These are phyloP conservation scores for Todiramphus saurophagus DNA, from an alignment of 2,113 vertebrate genomes.

Conservation along the genomic window DNA sequence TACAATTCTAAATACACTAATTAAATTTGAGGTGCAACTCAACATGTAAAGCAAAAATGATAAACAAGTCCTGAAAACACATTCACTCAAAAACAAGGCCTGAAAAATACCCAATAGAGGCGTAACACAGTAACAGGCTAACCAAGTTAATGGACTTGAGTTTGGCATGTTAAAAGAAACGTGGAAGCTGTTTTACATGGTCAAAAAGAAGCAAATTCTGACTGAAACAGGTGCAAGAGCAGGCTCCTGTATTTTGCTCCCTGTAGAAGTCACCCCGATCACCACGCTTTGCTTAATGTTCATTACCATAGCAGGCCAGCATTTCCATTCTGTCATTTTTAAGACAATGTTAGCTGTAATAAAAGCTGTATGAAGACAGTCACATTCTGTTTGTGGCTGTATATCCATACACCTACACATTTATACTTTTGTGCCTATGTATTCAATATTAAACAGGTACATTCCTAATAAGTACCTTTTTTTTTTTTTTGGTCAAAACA, in stretches of 20 bases:
- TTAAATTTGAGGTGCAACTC: not conserved
- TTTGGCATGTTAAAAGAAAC: not conserved
- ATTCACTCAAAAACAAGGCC: not conserved
- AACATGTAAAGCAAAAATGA: not conserved
- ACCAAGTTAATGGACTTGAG: not conserved
- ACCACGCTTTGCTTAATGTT: not conserved
- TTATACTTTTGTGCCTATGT: not conserved
- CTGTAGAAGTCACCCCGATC: not conserved
- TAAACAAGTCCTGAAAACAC: not conserved
- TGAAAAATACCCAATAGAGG: not conserved
- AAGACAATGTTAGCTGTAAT: not conserved
- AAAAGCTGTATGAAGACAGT: slow-evolving; percentile 12
- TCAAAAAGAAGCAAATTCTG: not conserved
- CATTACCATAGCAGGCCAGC: not conserved
- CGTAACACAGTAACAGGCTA: not conserved
- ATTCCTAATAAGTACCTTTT: not conserved
- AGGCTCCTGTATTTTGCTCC: not conserved
- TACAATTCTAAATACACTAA: not conserved
- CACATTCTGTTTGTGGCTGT: slow-evolving; percentile 42
- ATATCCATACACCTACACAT: not conserved
- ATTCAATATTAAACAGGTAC: slow-evolving; percentile 47
- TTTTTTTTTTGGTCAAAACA: not conserved
- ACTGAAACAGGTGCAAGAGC: not conserved
- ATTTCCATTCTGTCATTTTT: not conserved
- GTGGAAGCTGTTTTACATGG: not conserved